Conservation (phyloP, 2,888 invertebrate species). For the Keiferia lycopersicella region DNA sequence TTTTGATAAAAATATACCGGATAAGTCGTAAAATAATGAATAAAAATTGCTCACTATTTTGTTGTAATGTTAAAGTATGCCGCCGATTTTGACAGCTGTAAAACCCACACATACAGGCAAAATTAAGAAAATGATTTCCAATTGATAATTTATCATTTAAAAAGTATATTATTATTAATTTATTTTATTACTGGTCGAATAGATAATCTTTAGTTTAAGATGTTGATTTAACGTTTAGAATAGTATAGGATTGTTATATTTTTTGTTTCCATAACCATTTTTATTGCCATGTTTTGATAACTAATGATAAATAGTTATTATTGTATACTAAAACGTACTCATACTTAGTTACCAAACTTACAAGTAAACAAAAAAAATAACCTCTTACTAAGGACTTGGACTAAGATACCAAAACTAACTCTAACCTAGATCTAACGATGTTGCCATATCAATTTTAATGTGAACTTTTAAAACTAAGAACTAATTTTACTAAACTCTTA, state of each 20-base stretch:
- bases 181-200: neutral
- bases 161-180: conserved; percentile 12
- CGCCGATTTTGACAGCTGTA: no score
- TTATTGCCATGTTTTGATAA: neutral
- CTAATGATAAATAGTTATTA: neutral
- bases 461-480: conserved; percentile 34
- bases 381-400: conserved; percentile 8
- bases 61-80: no score
- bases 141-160: conserved; percentile 3
- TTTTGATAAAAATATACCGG: neutral
- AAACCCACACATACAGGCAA: no score
- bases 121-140: neutral
- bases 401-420: conserved; percentile 32
- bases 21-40: neutral
- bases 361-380: conserved; percentile 23
- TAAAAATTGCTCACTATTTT: neutral
- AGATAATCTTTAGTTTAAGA: neutral
- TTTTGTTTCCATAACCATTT: neutral
- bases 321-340: conserved; percentile 15
- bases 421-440: conserved; percentile 22
- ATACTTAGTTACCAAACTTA: conserved; percentile 27
- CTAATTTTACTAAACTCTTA: conserved; percentile 58
- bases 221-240: neutral
- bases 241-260: neutral
- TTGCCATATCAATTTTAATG: conserved; percentile 36